Conservation (phyloP, 2,797 vertebrate species). For the Sebastes steindachneri region DNA sequence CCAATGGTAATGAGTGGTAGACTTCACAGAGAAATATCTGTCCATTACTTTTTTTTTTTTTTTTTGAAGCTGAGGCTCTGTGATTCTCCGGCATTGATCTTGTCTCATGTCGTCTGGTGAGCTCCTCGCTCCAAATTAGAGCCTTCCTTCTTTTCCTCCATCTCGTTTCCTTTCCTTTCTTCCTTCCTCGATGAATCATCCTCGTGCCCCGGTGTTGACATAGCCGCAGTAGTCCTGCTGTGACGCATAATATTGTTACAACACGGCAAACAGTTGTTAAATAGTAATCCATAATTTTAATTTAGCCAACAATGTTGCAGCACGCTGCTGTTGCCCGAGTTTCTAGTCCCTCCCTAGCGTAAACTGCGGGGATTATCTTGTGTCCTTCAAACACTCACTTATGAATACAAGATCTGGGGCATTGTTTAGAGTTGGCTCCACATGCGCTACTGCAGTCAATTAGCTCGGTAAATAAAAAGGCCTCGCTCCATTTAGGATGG, state of each 20-base stretch:
- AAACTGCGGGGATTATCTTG: slow-evolving; percentile 72
- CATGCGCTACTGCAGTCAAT: slow-evolving; percentile 71
- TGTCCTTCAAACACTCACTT: slow-evolving; percentile 79
- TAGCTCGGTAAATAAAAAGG: slow-evolving; percentile 77
- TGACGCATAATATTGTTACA: slow-evolving; percentile 39
- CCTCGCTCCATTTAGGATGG: slow-evolving; percentile 79
- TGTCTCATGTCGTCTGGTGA: slow-evolving; percentile 65
- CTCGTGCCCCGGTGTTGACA: slow-evolving; percentile 36
- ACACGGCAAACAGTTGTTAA: slow-evolving; percentile 44
- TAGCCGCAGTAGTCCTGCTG: slow-evolving; percentile 24
- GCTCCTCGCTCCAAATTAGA: slow-evolving; percentile 67
- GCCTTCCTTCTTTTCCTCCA: slow-evolving; percentile 41
- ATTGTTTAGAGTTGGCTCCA: slow-evolving; percentile 76
- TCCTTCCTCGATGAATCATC: slow-evolving; percentile 40
- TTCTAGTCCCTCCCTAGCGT: slow-evolving; percentile 49
- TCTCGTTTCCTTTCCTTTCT: slow-evolving; percentile 1
- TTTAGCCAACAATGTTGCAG: slow-evolving; percentile 36
- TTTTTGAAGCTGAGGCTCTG: slow-evolving; percentile 64
- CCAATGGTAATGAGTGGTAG: slow-evolving; percentile 77
- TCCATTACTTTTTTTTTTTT: slow-evolving; percentile 11
- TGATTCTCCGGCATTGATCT: slow-evolving; percentile 75
- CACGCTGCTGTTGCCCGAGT: slow-evolving; percentile 14
- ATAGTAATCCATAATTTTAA: slow-evolving; percentile 62
- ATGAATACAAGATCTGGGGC: slow-evolving; percentile 75
- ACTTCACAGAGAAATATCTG: slow-evolving; percentile 76